Percentiles rank a stretch among this genome's conserved stretches.
Conservation (phyloP, 1,140 invertebrate species). For the Augochlora pura region DNA sequence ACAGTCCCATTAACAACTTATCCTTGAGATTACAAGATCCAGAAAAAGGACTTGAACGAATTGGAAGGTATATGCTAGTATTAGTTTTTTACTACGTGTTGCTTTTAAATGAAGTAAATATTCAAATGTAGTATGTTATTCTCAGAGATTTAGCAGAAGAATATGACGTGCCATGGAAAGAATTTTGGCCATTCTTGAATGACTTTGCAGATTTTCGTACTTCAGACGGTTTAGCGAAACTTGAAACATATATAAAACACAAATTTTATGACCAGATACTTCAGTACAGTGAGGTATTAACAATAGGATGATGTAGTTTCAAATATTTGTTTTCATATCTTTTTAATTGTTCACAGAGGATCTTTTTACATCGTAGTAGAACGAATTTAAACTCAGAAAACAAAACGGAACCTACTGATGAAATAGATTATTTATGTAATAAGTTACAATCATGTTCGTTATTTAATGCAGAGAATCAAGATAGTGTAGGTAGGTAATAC, state of each 20-base stretch:
- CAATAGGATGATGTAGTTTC: conserved; percentile 32
- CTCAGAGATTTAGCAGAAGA: conserved; percentile 84
- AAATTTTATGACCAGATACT: conserved; percentile 65
- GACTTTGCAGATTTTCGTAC: conserved; percentile 88
- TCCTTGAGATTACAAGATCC: conserved; percentile 86
- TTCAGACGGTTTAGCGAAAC: conserved; percentile 84
- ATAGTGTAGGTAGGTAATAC: conserved; percentile 48
- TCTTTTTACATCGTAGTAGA: neutral
- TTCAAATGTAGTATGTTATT: conserved; percentile 33
- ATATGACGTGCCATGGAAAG: conserved; percentile 90
- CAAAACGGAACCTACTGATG: conserved; percentile 22
- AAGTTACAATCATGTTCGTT: conserved; percentile 48
- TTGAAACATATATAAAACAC: conserved; percentile 88
- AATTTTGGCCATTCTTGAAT: conserved; percentile 94
- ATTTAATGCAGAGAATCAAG: conserved; percentile 10
- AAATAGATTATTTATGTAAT: conserved; percentile 49
- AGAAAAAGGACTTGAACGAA: conserved; percentile 91
- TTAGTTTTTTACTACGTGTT: conserved; percentile 3
- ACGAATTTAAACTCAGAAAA: conserved; percentile 18
- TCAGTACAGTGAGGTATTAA: conserved; percentile 43
- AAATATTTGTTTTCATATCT: neutral
- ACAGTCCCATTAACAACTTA: conserved; percentile 65
- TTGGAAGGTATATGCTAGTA: conserved; percentile 84
- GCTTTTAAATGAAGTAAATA: neutral
- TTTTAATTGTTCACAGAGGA: conserved; percentile 39